Conservation (phyloP, 2,113 vertebrate genomes). For the Chaenogobius annularis region DNA sequence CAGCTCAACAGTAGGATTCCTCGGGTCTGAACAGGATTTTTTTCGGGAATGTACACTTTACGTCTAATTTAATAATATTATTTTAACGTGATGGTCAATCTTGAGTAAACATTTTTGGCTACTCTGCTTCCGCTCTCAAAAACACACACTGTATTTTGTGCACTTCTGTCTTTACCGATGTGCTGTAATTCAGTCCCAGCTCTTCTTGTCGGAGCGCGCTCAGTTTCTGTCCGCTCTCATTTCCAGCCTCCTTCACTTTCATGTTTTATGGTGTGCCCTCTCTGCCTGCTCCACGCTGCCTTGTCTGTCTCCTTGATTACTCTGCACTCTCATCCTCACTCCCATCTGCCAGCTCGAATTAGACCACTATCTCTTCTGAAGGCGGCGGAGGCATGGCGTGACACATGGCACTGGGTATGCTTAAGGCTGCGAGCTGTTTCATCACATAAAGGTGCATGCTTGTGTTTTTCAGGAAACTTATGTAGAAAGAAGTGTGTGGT, state of each 20-base stretch:
- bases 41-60: too few relatives aligned
- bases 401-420: slow-evolving; percentile 25
- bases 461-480: slow-evolving; percentile 14
- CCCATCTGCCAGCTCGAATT: slow-evolving; percentile 59
- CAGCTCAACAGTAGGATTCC: too few relatives aligned
- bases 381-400: slow-evolving; percentile 1
- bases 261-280: slow-evolving; percentile 32
- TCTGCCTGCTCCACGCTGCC: slow-evolving; percentile 13
- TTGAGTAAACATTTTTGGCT: not conserved
- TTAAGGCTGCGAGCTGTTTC: slow-evolving; percentile 32
- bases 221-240: slow-evolving; percentile 28
- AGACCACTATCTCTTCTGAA: slow-evolving; percentile 40
- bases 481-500: slow-evolving; percentile 4
- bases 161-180: slow-evolving; percentile 17
- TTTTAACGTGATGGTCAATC: not conserved
- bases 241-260: slow-evolving; percentile 36
- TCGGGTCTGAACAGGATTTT: too few relatives aligned
- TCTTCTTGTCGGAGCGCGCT: slow-evolving; percentile 8
- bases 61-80: too few relatives aligned
- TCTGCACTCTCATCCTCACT: slow-evolving; percentile 45
- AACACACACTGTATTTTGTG: slow-evolving; percentile 5
- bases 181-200: slow-evolving; percentile 18
- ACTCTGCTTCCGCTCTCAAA: not conserved
- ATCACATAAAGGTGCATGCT: slow-evolving; percentile 11
- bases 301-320: slow-evolving; percentile 55